Evolutionary conservation across 92 coral and sea anemone genomes (phyloP).

Genomic region (Virgularia gustaviana): DNA sequence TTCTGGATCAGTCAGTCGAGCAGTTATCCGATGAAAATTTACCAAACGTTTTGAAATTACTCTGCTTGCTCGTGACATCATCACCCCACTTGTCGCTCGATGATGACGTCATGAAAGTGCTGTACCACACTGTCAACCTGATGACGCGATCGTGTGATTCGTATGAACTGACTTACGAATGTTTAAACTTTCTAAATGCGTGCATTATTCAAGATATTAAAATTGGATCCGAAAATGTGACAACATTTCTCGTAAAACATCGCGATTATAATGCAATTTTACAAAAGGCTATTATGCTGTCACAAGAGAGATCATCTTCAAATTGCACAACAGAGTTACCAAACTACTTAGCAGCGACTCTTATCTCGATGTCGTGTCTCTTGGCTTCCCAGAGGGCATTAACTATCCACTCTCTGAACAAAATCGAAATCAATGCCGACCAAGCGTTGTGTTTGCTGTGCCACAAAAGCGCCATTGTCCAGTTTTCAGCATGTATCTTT

Average conservation of each 20-base stretch:
- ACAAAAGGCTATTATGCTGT: not conserved
- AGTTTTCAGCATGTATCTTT: slow-evolving; percentile 26
- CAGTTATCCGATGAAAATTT: slow-evolving; percentile 53
- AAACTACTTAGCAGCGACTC: not conserved
- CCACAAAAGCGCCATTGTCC: slow-evolving; percentile 4
- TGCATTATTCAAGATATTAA: slow-evolving; percentile 48
- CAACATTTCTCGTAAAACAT: slow-evolving; percentile 60
- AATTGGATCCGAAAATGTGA: slow-evolving; percentile 39
- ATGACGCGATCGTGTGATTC: slow-evolving; percentile 39
- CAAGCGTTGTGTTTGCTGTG: slow-evolving; percentile 1
- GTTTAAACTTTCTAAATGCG: slow-evolving; percentile 68
- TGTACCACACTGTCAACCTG: slow-evolving; percentile 69
- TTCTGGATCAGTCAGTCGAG: slow-evolving; percentile 54
- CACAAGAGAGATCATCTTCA: not conserved
- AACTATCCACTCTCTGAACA: not conserved
- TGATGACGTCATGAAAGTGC: slow-evolving; percentile 45
- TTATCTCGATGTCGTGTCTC: slow-evolving; percentile 13
- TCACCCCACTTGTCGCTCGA: slow-evolving; percentile 48
- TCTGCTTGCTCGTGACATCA: slow-evolving; percentile 43
- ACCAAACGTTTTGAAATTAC: slow-evolving; percentile 56
- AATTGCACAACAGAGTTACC: too few species aligned
- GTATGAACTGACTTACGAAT: slow-evolving; percentile 32
- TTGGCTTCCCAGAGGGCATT: not conserved
- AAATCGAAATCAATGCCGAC: not conserved
- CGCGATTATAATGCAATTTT: slow-evolving; percentile 23